Base-by-base conservation (phyloP, 1,140 invertebrate species). In the Pristionchus pacificus region DNA sequence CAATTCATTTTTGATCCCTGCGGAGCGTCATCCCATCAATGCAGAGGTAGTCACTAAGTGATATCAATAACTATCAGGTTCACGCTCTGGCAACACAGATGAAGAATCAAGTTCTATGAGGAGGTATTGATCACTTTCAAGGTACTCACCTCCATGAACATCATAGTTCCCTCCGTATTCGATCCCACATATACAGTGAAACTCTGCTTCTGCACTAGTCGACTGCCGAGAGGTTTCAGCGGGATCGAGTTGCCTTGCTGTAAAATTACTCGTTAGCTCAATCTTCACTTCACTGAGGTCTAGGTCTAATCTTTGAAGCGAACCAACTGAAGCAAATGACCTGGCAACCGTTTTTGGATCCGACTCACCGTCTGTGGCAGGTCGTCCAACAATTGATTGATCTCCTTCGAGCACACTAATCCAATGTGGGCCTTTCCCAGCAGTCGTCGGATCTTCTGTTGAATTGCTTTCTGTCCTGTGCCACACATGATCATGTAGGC, bases 361-460 rank as follows among this genome's bases (percentile, higher is more conserved):
- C 19, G 30, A 86, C 88, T 89, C 87, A 97, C 95, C 87, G 70
- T 68, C 38, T 66, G 49, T 13, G 75, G 77, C 68, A 99, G 91
- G 85, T 96, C 91, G 85, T 98, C 96, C 2, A 99, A 88, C 3
- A 99, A 88, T 83, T 93, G 90, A 85, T 98, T 97, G 10, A 99
- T 91, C 86, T 98, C 93, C 84, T 97, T 93, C 76, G 94, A 97
- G 85, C 97, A 96, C 0, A 94, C 90, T 15, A 98, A 87, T 10
- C 96, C 95, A 80, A 99, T 97, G 81, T 99, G 97, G 84, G 94
- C 97, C 85, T 98, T 98, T 0, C 95, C 96, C 1, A 98, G 86
- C 61, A 98, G 84, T 49, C 96, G 88, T 29, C 95, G 88, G n/a
- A 95, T 89, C 88, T 98, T 98, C 67, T 78, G 79, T 67, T 80